A percentile compares a stretch with the other conserved stretches of the same genome.
Evolutionary conservation across 1,140 invertebrate species (phyloP).

Genomic region (Tetragonula clypearis): DNA sequence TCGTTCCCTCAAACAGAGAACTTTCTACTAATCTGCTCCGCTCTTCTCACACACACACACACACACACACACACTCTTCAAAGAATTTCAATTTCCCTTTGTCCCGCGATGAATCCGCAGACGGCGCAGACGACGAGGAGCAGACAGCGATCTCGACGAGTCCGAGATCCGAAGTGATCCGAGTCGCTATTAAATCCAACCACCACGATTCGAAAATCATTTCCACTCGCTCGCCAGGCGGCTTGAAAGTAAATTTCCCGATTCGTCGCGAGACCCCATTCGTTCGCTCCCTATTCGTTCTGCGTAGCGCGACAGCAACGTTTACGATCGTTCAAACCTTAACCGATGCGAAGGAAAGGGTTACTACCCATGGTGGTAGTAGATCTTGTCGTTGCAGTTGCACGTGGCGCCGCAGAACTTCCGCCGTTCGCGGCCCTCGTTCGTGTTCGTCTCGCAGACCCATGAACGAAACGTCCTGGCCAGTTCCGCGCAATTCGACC

Average conservation of each 20-base stretch:
- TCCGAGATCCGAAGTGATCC: neutral
- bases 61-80: neutral
- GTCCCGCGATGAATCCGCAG: neutral
- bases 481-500: slow-evolving; percentile 88
- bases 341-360: neutral
- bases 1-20: neutral
- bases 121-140: neutral
- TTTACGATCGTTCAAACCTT: neutral
- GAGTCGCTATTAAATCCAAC: neutral
- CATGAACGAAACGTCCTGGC: slow-evolving; percentile 83
- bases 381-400: slow-evolving; percentile 83
- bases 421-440: slow-evolving; percentile 82
- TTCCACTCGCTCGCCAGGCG: neutral
- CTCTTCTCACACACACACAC: no score
- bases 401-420: slow-evolving; percentile 88
- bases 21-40: neutral
- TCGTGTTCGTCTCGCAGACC: slow-evolving; percentile 84
- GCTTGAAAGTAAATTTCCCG: slow-evolving; percentile 24
- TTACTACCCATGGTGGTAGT: slow-evolving; percentile 54
- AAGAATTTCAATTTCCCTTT: slow-evolving; percentile 1
- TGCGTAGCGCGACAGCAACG: neutral
- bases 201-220: no score
- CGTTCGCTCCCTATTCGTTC: neutral
- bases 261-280: neutral
- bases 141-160: neutral